phyloP scores from a whole-genome alignment of 2,888 invertebrate species.

The Acutogordius australiensis region DNA sequence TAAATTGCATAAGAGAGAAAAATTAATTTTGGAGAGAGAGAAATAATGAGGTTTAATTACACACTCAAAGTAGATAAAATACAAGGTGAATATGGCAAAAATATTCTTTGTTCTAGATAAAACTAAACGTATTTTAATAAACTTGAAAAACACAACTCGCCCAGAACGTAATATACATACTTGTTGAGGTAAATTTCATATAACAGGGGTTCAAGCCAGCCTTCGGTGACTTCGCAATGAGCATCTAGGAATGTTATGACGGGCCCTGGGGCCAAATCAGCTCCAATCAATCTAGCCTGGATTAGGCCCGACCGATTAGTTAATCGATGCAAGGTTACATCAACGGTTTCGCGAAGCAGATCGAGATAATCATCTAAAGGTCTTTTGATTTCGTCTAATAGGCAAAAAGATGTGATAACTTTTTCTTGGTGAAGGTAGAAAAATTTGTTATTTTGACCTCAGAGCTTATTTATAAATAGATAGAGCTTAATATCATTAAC shows the following conservation, averaged over 20 bases:
- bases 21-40: no score
- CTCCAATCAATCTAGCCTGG: conserved; percentile 66
- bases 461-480: no score
- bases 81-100: no score
- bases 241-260: conserved; percentile 82
- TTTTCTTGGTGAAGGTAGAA: no score
- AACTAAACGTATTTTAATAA: conserved; percentile 10
- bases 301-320: conserved; percentile 56
- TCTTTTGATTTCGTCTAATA: conserved; percentile 18
- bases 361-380: conserved; percentile 20
- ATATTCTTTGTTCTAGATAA: not conserved
- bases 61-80: no score
- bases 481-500: no score
- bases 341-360: conserved; percentile 19
- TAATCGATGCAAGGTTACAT: conserved; percentile 18
- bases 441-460: no score
- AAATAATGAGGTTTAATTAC: no score
- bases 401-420: no score
- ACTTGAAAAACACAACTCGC: not conserved
- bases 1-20: no score
- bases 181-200: conserved; percentile 61
- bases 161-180: conserved; percentile 20
- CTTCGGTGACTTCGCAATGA: conserved; percentile 85
- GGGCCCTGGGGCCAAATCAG: conserved; percentile 60
- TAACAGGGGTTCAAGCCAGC: conserved; percentile 78